Percentiles rank a stretch among this genome's conserved stretches.
phyloP scores from a whole-genome alignment of 2,888 invertebrate genomes.

The Ceriagrion tenellum region DNA sequence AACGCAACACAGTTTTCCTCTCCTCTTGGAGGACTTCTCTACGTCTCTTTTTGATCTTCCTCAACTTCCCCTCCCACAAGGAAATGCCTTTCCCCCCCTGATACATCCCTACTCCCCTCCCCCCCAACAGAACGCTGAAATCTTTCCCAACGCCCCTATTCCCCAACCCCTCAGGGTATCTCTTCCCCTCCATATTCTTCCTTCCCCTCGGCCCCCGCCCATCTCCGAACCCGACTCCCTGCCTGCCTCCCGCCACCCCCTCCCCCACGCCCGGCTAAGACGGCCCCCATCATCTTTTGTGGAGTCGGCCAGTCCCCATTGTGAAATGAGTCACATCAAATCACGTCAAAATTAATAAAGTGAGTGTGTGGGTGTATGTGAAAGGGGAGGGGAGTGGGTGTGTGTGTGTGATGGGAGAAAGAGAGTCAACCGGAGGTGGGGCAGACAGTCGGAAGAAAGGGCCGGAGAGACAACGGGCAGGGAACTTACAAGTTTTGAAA shows the following conservation, averaged over 20 bases:
- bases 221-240: not conserved
- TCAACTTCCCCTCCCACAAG: not conserved
- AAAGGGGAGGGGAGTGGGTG: conserved; percentile 70
- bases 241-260: not conserved
- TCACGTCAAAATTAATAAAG: conserved; percentile 69
- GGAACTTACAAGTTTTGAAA: not conserved
- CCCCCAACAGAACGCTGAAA: not conserved
- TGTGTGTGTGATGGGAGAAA: conserved; percentile 51
- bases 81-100: not conserved
- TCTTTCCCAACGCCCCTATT: conserved; percentile 10
- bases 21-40: not conserved
- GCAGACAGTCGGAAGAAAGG: conserved; percentile 76
- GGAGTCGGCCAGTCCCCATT: conserved; percentile 53
- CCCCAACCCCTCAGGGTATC: not conserved
- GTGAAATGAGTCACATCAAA: conserved; percentile 69
- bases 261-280: not conserved
- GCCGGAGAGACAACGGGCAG: not conserved
- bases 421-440: conserved; percentile 78
- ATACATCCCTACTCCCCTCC: not conserved
- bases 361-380: conserved; percentile 48
- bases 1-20: not conserved
- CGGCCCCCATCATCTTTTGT: conserved; percentile 55
- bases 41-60: not conserved
- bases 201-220: not conserved
- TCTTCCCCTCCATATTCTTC: not conserved